Conservation (phyloP, 2,888 invertebrate species). For the Andricus quercusramuli region DNA sequence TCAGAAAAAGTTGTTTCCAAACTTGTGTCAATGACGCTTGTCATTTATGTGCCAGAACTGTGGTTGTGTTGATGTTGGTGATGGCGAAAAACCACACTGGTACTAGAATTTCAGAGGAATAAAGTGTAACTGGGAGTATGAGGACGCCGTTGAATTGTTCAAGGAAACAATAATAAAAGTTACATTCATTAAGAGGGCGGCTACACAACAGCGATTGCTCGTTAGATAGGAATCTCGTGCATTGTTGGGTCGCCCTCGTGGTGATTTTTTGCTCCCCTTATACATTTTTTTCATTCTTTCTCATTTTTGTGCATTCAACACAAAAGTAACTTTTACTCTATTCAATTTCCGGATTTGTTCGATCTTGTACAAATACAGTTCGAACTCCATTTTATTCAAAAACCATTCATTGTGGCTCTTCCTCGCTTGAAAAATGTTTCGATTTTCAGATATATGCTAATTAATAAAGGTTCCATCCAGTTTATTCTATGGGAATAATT, state of each 20-base stretch:
- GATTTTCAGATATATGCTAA: background rate
- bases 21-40: conserved; percentile 64
- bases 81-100: background rate
- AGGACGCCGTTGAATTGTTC: conserved; percentile 66
- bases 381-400: conserved; percentile 17
- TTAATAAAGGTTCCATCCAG: background rate
- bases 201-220: conserved; percentile 61
- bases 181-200: conserved; percentile 74
- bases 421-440: conserved; percentile 4
- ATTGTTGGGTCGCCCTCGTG: conserved; percentile 56
- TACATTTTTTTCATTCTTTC: conserved; percentile 35
- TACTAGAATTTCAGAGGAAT: background rate
- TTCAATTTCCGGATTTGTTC: background rate
- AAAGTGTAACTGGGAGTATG: conserved; percentile 55
- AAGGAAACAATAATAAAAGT: conserved; percentile 75
- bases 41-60: conserved; percentile 47
- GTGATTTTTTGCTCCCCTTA: background rate
- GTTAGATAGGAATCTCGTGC: conserved; percentile 65
- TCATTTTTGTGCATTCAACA: conserved; percentile 20
- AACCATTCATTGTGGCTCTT: conserved; percentile 8
- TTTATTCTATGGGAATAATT: background rate
- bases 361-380: background rate
- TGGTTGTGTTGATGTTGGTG: conserved; percentile 19
- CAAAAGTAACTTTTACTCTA: conserved; percentile 21
- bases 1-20: conserved; percentile 59